phyloP scores from a whole-genome alignment of 2,113 vertebrate species.

The Orcinus orca region DNA sequence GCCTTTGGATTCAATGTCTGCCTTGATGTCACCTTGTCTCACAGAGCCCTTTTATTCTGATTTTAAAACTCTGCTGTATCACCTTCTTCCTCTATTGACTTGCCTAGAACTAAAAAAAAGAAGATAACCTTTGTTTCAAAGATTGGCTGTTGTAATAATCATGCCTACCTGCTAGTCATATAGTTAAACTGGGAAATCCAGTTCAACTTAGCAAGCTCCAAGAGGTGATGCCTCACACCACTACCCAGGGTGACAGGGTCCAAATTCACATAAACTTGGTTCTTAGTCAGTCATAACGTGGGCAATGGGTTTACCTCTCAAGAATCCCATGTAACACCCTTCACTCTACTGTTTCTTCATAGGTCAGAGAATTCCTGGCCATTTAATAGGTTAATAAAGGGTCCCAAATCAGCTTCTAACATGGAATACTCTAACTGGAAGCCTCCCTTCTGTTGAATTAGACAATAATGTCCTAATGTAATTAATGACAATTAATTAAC shows the following conservation, averaged over 20 bases:
- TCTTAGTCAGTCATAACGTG: neutral
- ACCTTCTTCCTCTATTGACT: neutral
- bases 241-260: neutral
- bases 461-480: neutral
- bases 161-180: fast-evolving
- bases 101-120: neutral
- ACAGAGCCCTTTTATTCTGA: neutral
- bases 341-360: neutral
- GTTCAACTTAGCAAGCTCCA: neutral
- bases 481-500: neutral
- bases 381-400: too few species aligned
- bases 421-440: neutral
- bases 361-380: too few species aligned
- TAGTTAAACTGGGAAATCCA: neutral
- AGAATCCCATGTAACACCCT: neutral
- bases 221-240: fast-evolving
- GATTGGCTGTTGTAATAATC: too few species aligned
- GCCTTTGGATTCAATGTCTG: neutral
- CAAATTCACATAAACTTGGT: neutral
- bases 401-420: neutral
- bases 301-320: fast-evolving
- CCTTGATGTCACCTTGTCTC: too few species aligned
- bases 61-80: neutral
- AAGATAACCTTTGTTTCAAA: neutral
- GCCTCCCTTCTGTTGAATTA: neutral